phyloP scores from a whole-genome alignment of 92 coral and sea anemone genomes.

The Epizoanthus ramosus region DNA sequence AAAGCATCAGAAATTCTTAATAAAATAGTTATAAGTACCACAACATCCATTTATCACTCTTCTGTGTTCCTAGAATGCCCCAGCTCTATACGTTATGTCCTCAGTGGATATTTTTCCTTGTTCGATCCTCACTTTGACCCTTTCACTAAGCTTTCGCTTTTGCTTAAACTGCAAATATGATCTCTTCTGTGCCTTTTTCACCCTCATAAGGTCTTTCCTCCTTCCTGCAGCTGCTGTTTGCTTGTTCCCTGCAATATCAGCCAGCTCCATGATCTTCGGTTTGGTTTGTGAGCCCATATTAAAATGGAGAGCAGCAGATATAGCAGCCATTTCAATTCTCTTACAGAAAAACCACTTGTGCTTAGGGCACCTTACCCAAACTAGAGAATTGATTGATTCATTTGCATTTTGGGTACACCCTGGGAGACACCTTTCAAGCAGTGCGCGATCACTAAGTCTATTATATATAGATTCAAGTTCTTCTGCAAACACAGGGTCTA shows the following conservation, averaged over 20 bases:
- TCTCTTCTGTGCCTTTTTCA: slow-evolving; percentile 46
- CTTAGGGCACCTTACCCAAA: slow-evolving; percentile 51
- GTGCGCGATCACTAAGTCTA: slow-evolving; percentile 24
- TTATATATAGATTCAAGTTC: slow-evolving; percentile 19
- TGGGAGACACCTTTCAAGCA: slow-evolving; percentile 46
- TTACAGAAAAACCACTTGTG: slow-evolving; percentile 48
- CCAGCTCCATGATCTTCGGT: slow-evolving; percentile 36
- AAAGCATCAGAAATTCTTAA: too few relatives aligned
- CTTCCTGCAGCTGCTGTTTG: slow-evolving; percentile 18
- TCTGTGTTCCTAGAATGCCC: slow-evolving; percentile 24
- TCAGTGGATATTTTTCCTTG: not conserved
- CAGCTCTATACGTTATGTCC: slow-evolving; percentile 40
- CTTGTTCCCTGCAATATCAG: slow-evolving; percentile 31
- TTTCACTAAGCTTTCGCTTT: slow-evolving; percentile 28
- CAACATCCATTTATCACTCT: too few relatives aligned
- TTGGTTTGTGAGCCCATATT: slow-evolving; percentile 34
- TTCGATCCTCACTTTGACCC: slow-evolving; percentile 31
- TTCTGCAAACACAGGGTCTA: slow-evolving; percentile 34
- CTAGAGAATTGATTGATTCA: slow-evolving; percentile 47
- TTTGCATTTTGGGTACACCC: slow-evolving; percentile 50
- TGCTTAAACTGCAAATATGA: slow-evolving; percentile 39
- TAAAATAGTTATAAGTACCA: too few relatives aligned
- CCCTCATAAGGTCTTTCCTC: slow-evolving; percentile 36
- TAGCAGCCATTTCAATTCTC: slow-evolving; percentile 41
- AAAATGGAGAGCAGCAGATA: slow-evolving; percentile 35